Evolutionary conservation across 2,113 vertebrate species (phyloP).

Genomic region (Hyaena hyaena): DNA sequence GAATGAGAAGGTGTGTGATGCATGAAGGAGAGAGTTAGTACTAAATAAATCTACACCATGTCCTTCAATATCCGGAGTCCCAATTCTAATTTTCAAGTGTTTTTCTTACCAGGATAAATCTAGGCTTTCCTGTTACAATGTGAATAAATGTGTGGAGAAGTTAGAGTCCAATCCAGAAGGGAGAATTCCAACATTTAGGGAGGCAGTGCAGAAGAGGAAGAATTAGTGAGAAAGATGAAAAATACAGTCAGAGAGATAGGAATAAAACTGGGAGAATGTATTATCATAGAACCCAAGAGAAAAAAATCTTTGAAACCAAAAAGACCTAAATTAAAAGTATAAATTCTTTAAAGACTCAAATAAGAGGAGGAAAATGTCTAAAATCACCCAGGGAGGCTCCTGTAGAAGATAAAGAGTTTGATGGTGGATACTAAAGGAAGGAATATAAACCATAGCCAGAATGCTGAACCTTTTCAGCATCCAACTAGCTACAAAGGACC

Average conservation of each 20-base stretch:
- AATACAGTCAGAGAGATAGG: neutral
- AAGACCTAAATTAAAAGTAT: neutral
- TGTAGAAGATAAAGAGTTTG: neutral
- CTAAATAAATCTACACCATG: neutral
- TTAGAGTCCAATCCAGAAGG: neutral
- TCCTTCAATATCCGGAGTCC: neutral
- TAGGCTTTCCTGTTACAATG: neutral
- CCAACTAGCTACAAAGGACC: neutral
- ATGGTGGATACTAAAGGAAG: neutral
- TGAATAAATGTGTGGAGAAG: neutral
- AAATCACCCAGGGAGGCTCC: neutral
- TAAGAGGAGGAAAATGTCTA: neutral
- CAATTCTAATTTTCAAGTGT: neutral
- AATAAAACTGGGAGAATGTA: neutral
- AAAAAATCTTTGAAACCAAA: neutral
- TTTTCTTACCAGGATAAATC: neutral
- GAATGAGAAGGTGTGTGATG: neutral
- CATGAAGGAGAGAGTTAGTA: neutral
- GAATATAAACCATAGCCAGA: neutral
- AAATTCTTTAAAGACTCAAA: neutral
- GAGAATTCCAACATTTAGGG: neutral
- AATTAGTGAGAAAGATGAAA: neutral
- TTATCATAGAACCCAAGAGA: neutral
- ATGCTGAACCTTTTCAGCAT: neutral
- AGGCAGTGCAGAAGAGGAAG: neutral